Evolutionary conservation across 2,113 vertebrate species (phyloP).

Genomic region (Cromileptes altivelis): DNA sequence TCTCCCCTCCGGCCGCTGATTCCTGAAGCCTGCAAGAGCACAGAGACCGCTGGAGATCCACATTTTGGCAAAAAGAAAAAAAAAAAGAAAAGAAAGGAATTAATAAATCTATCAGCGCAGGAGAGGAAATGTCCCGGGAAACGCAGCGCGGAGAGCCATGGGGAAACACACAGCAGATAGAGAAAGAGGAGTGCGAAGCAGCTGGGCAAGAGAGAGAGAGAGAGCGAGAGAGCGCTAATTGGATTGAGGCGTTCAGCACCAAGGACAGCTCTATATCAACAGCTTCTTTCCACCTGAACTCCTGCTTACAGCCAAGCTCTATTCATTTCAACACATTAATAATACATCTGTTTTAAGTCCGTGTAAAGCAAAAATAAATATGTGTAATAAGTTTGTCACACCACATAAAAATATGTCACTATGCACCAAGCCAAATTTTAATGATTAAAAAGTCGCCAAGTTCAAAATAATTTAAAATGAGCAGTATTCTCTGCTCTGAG

Average conservation of each 20-base stretch:
- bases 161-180: not conserved
- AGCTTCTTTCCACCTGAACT: slow-evolving; percentile 32
- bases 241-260: slow-evolving; percentile 81
- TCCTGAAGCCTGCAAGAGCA: slow-evolving; percentile 10
- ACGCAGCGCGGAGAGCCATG: slow-evolving; percentile 1
- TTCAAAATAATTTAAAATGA: too few species aligned
- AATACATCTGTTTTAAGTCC: too few species aligned
- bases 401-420: too few species aligned
- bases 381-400: too few species aligned
- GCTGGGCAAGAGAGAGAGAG: slow-evolving; percentile 4
- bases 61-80: slow-evolving; percentile 28
- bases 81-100: not conserved
- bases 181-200: not conserved
- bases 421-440: too few species aligned
- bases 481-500: too few species aligned
- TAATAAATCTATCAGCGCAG: not conserved
- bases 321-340: too few species aligned
- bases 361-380: too few species aligned
- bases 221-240: slow-evolving; percentile 62
- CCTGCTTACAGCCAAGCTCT: not conserved
- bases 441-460: too few species aligned
- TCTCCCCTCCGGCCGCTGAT: slow-evolving; percentile 4
- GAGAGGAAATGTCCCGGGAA: not conserved
- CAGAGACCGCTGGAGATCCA: not conserved
- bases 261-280: slow-evolving; percentile 79